Conservation (phyloP, 2,113 vertebrate genomes). For the Dipodomys stephensi region DNA sequence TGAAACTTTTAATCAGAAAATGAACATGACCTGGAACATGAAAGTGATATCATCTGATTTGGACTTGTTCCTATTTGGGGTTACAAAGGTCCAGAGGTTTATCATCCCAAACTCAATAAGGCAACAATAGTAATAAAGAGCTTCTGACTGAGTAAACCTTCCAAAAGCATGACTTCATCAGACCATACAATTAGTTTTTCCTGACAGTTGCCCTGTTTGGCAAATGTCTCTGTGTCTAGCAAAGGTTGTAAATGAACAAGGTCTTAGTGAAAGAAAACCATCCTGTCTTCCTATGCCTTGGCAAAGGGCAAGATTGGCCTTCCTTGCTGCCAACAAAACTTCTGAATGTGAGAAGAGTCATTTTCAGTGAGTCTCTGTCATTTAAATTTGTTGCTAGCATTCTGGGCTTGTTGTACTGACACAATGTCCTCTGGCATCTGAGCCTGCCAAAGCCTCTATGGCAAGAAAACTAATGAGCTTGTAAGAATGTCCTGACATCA, state of each 20-base stretch:
- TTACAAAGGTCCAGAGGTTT: neutral
- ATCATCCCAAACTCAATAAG: neutral
- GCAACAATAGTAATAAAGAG: neutral
- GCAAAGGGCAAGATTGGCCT: conserved; percentile 55
- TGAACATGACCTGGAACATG: neutral
- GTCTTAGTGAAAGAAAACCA: neutral
- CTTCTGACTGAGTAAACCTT: neutral
- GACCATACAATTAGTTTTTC: neutral
- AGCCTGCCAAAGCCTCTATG: neutral
- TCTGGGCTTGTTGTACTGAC: conserved; percentile 52
- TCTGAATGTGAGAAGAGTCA: conserved; percentile 56
- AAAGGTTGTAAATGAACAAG: neutral
- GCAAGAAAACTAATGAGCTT: conserved; percentile 51
- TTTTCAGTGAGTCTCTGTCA: conserved; percentile 53
- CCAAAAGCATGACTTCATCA: neutral
- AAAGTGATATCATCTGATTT: neutral
- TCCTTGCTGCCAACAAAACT: conserved; percentile 52
- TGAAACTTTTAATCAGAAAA: conserved; percentile 34
- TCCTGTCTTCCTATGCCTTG: neutral
- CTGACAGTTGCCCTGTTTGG: neutral
- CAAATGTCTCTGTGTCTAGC: neutral
- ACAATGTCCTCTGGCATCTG: conserved; percentile 36
- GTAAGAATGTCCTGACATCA: neutral
- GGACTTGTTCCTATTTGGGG: neutral
- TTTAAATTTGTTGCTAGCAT: conserved; percentile 56